phyloP scores from a whole-genome alignment of 2,797 vertebrate species.

The Coregonus suidteri region DNA sequence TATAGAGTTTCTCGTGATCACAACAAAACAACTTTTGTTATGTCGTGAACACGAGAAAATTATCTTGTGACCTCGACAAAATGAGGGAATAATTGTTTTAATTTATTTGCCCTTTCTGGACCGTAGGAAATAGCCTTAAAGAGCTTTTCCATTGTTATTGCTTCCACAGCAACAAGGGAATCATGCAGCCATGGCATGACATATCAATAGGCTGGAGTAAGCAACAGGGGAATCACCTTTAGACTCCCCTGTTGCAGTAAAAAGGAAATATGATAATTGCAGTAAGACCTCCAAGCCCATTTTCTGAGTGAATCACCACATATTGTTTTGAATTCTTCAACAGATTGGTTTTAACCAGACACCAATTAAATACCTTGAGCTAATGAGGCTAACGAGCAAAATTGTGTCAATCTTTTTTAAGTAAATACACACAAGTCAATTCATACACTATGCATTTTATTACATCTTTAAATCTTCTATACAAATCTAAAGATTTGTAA shows the following conservation, averaged over 20 bases:
- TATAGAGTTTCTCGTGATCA: too few species aligned
- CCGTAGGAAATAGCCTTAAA: not conserved
- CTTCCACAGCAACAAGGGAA: not conserved
- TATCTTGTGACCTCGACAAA: too few species aligned
- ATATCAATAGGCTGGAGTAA: not conserved
- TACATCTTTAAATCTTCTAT: conserved; percentile 24
- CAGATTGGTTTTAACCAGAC: not conserved
- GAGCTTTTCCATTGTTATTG: not conserved
- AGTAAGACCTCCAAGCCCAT: not conserved
- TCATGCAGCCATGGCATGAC: not conserved
- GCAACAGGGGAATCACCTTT: not conserved
- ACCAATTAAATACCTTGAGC: not conserved
- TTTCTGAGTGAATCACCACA: conserved; percentile 1
- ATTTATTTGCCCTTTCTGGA: too few species aligned
- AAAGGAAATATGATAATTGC: not conserved
- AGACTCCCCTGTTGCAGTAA: not conserved
- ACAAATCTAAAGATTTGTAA: conserved; percentile 20
- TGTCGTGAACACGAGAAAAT: too few species aligned
- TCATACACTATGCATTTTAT: conserved; percentile 30
- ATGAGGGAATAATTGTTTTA: too few species aligned
- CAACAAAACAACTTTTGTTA: too few species aligned
- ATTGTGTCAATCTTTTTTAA: not conserved
- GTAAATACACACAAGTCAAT: not conserved
- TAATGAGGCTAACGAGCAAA: not conserved
- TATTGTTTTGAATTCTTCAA: not conserved